Percentiles rank a stretch among this genome's conserved stretches.
phyloP scores from a whole-genome alignment of 2,888 invertebrate species.

The Ornithoptera alexandrae region DNA sequence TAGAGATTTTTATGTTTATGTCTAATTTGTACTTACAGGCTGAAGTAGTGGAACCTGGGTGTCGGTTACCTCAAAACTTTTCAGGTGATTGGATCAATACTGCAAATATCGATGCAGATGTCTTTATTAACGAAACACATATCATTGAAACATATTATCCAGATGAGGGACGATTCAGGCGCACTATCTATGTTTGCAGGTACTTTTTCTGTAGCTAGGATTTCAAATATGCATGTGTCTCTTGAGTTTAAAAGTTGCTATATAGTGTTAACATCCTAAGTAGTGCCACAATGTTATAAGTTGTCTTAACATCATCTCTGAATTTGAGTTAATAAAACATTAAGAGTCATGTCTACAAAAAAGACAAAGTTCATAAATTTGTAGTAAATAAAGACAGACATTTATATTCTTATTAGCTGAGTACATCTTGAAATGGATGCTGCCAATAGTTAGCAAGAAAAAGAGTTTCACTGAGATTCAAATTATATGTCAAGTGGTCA shows the following conservation, averaged over 20 bases:
- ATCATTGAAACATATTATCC: constrained; percentile 97
- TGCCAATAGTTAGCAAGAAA: too few relatives aligned
- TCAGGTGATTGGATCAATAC: constrained; percentile 98
- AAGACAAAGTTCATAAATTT: too few relatives aligned
- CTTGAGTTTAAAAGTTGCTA: neutral
- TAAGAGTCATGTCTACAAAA: too few relatives aligned
- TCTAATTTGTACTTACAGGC: constrained; percentile 71
- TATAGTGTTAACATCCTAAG: neutral
- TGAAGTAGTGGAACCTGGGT: constrained; percentile 94
- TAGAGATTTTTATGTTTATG: neutral
- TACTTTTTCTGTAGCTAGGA: constrained; percentile 32
- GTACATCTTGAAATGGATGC: too few relatives aligned
- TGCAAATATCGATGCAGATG: constrained; percentile 97
- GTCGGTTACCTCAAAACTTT: constrained; percentile 95
- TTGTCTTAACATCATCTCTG: too few relatives aligned
- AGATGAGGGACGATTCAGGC: constrained; percentile 92
- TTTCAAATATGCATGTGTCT: neutral
- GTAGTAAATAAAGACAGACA: too few relatives aligned
- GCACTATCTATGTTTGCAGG: constrained; percentile 95
- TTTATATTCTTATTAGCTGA: too few relatives aligned
- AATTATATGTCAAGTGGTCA: too few relatives aligned
- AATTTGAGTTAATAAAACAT: too few relatives aligned
- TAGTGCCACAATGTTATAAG: too few relatives aligned
- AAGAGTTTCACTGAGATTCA: too few relatives aligned
- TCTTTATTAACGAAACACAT: constrained; percentile 96